phyloP scores from a whole-genome alignment of 1,140 invertebrate species.

The Pogonomyrmex californicus region DNA sequence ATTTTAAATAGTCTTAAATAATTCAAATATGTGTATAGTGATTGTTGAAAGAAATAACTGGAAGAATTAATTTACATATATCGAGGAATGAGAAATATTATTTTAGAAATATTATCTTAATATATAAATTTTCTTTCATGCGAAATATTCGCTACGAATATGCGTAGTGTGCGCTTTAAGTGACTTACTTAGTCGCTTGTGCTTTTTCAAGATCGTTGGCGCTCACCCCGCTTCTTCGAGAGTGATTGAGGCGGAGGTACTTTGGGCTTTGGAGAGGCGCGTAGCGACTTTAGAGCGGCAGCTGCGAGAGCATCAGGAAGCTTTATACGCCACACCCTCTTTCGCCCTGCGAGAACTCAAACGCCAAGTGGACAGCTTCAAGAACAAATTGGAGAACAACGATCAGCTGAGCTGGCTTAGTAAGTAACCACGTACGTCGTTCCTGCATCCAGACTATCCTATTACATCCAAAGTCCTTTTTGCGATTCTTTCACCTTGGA shows the following conservation, averaged over 20 bases:
- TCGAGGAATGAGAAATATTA: neutral
- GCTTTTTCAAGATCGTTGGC: slow-evolving; percentile 82
- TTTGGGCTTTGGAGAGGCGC: slow-evolving; percentile 87
- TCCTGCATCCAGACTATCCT: neutral
- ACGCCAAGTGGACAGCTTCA: slow-evolving; percentile 89
- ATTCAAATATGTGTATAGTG: neutral
- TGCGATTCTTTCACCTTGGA: too few relatives aligned
- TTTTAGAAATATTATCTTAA: neutral
- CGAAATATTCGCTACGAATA: neutral
- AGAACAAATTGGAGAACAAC: slow-evolving; percentile 90
- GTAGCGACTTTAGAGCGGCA: slow-evolving; percentile 89
- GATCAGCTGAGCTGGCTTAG: slow-evolving; percentile 92
- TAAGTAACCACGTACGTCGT: slow-evolving; percentile 79
- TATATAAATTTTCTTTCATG: neutral
- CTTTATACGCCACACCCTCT: slow-evolving; percentile 83
- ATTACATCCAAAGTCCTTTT: too few relatives aligned
- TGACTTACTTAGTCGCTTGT: neutral
- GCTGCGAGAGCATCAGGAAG: slow-evolving; percentile 85
- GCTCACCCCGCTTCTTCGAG: slow-evolving; percentile 84
- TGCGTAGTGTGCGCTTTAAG: neutral
- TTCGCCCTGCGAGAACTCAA: slow-evolving; percentile 89
- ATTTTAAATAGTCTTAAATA: neutral
- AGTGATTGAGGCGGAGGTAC: slow-evolving; percentile 87
- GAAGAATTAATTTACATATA: neutral
- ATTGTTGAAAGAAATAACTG: neutral